Evolutionary conservation across 23 tunicate species (phyloP).

Genomic region (Styela plicata): DNA sequence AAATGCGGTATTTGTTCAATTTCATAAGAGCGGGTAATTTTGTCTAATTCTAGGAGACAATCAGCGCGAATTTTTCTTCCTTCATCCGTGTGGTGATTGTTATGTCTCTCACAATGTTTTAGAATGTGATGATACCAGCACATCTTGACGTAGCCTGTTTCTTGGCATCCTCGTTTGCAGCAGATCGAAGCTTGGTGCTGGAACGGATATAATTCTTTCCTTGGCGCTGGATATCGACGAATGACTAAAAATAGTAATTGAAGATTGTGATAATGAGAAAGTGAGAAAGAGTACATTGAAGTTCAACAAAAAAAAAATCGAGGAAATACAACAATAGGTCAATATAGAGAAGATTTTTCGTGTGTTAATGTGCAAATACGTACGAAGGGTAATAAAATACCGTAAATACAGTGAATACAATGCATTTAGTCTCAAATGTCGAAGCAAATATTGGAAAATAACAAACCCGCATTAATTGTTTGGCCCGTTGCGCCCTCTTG

Average conservation of each 20-base stretch:
- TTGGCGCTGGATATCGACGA: slow-evolving; percentile 11
- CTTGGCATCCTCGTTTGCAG: slow-evolving; percentile 16
- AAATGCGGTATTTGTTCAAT: neutral
- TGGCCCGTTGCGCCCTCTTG: no score
- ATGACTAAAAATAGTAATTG: slow-evolving; percentile 28
- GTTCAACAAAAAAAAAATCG: no score
- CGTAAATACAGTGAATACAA: no score
- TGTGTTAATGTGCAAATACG: no score
- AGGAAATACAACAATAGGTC: no score
- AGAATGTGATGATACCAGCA: neutral
- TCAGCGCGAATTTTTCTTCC: neutral
- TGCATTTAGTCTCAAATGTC: no score
- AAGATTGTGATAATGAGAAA: no score
- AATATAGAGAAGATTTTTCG: no score
- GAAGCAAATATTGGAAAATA: no score
- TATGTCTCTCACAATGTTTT: neutral
- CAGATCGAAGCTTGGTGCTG: slow-evolving; percentile 31
- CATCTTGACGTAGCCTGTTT: slow-evolving; percentile 14
- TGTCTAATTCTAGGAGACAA: neutral
- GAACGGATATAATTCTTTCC: slow-evolving; percentile 12
- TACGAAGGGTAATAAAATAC: no score
- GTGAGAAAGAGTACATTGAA: no score
- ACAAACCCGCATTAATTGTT: no score
- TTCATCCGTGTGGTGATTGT: neutral
- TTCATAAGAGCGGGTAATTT: neutral